Percentiles rank a stretch among this genome's conserved stretches.
phyloP scores from a whole-genome alignment of 2,113 vertebrate genomes.

The Varanus salvator region DNA sequence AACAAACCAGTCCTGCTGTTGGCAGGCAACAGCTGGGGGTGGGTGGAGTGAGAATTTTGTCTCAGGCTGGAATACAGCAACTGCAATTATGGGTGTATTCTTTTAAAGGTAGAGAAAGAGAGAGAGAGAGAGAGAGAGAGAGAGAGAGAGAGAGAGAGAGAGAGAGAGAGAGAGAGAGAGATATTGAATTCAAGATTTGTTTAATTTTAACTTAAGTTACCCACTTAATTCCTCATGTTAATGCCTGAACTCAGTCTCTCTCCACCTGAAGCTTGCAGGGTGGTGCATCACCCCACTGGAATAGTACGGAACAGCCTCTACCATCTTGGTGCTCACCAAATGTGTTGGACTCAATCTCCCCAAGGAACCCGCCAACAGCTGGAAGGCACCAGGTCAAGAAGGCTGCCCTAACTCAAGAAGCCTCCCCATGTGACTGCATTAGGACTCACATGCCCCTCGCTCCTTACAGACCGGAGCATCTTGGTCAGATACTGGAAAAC shows the following conservation, averaged over 20 bases:
- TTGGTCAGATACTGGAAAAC: constrained; percentile 93
- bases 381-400: not conserved
- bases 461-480: constrained; percentile 87
- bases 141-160: no score
- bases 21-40: not conserved
- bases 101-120: no score
- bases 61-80: no score
- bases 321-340: no score
- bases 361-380: not conserved
- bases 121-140: no score
- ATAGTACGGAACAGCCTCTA: not conserved
- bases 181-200: no score
- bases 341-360: not conserved
- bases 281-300: not conserved
- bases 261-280: not conserved
- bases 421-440: fast-evolving
- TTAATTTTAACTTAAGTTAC: no score
- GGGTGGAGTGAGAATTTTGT: no score
- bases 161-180: not conserved
- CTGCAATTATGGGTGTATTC: no score
- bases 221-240: not conserved
- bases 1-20: not conserved
- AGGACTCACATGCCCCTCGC: constrained; percentile 88
- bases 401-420: not conserved
- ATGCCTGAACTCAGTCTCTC: not conserved